phyloP scores from a whole-genome alignment of 1,140 invertebrate genomes.

The Acromyrmex echinatior region DNA sequence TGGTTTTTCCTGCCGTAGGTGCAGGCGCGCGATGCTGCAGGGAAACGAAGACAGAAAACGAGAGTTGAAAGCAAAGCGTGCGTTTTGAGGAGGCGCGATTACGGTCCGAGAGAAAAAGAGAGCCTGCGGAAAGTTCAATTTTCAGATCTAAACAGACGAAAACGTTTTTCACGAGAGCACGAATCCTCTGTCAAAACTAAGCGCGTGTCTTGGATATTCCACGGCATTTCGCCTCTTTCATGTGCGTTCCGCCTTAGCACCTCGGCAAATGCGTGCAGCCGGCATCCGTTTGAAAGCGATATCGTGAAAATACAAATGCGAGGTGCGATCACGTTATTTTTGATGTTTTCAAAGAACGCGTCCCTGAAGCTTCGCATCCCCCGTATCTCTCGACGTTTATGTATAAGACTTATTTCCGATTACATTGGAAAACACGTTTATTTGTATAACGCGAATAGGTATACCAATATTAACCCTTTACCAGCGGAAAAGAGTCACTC shows the following conservation, averaged over 20 bases:
- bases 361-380: neutral
- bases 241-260: neutral
- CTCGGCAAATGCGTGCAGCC: conserved; percentile 5
- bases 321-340: conserved; percentile 42
- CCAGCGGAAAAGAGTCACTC: too few relatives aligned
- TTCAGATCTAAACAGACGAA: conserved; percentile 50
- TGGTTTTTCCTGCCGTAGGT: conserved; percentile 60
- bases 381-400: neutral
- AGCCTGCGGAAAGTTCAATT: conserved; percentile 61
- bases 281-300: conserved; percentile 51
- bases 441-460: neutral
- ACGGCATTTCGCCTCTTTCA: neutral
- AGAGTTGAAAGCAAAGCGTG: conserved; percentile 53
- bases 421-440: neutral
- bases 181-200: conserved; percentile 59
- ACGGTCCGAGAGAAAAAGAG: conserved; percentile 28
- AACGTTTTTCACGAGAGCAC: conserved; percentile 56
- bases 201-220: conserved; percentile 40
- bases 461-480: too few relatives aligned
- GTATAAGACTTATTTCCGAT: conserved; percentile 23
- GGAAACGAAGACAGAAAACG: neutral
- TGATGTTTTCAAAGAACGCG: conserved; percentile 23
- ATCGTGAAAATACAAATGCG: conserved; percentile 15
- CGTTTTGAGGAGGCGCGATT: conserved; percentile 63
- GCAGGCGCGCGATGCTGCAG: neutral